phyloP scores from a whole-genome alignment of 2,888 invertebrate species.

The Lysandra coridon region DNA sequence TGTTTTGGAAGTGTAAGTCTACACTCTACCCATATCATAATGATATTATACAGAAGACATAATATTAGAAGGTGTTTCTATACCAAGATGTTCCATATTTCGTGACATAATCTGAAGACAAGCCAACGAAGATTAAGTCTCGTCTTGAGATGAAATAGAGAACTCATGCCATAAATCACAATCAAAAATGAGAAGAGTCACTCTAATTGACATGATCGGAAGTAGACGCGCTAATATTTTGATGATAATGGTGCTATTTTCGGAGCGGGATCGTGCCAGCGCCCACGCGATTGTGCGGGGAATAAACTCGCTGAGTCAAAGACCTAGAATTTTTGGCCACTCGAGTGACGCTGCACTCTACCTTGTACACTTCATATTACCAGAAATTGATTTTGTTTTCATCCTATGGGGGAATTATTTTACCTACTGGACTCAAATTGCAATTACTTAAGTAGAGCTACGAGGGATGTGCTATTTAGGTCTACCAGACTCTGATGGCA shows the following conservation, averaged over 20 bases:
- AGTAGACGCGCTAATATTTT: slow-evolving; percentile 22
- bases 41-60: neutral
- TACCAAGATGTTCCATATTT: neutral
- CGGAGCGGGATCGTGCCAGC: slow-evolving; percentile 6
- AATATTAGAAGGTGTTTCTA: neutral
- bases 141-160: neutral
- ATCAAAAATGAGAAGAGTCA: neutral
- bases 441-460: neutral
- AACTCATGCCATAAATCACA: neutral
- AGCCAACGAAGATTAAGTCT: neutral
- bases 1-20: too few relatives aligned
- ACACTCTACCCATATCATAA: too few relatives aligned
- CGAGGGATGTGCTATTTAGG: neutral
- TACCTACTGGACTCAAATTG: neutral
- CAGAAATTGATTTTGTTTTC: neutral
- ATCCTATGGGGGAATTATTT: neutral
- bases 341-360: slow-evolving; percentile 14
- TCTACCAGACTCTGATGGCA: too few relatives aligned
- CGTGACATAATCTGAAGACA: neutral
- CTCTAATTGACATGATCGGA: slow-evolving; percentile 26
- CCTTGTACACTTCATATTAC: neutral
- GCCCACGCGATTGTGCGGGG: slow-evolving; percentile 18
- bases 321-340: slow-evolving; percentile 7
- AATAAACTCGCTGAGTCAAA: slow-evolving; percentile 21
- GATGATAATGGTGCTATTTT: slow-evolving; percentile 20